A percentile compares a stretch with the other conserved stretches of the same genome.
phyloP scores from a whole-genome alignment of 2,888 invertebrate genomes.

The Plagodis pulveraria region DNA sequence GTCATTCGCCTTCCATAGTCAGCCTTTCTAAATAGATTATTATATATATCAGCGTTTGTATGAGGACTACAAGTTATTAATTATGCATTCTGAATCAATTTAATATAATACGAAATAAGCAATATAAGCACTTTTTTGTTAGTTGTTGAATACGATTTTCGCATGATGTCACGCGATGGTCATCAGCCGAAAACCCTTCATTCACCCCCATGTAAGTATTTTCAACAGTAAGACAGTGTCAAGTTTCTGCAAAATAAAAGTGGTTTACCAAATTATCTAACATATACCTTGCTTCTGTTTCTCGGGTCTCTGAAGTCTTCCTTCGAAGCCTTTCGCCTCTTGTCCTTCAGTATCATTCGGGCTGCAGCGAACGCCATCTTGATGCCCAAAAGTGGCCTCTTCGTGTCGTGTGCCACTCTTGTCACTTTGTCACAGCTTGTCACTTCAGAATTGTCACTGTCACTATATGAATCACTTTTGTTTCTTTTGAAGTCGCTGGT shows the following conservation, averaged over 20 bases:
- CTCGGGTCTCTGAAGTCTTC: constrained; percentile 90
- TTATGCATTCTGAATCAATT: no score
- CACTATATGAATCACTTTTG: constrained; percentile 28
- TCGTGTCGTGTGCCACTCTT: constrained; percentile 48
- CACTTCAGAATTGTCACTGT: constrained; percentile 11
- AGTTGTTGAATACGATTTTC: no score
- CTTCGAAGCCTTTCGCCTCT: constrained; percentile 91
- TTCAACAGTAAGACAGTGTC: background rate
- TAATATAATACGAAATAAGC: no score
- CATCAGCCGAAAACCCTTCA: no score
- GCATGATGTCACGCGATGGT: no score
- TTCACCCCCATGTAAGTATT: no score
- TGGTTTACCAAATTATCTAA: background rate
- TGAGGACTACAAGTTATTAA: no score
- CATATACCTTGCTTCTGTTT: constrained; percentile 91
- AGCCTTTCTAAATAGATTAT: no score
- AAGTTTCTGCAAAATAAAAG: background rate
- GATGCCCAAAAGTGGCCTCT: constrained; percentile 37
- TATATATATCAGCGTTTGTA: no score
- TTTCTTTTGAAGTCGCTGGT: constrained; percentile 1
- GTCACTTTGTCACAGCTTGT: constrained; percentile 22
- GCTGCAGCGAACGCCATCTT: constrained; percentile 94
- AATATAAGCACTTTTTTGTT: no score
- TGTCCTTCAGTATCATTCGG: constrained; percentile 93
- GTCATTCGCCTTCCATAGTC: no score